Evolutionary conservation across 2,888 invertebrate genomes (phyloP).

Genomic region (Meliscaeva auricollis): DNA sequence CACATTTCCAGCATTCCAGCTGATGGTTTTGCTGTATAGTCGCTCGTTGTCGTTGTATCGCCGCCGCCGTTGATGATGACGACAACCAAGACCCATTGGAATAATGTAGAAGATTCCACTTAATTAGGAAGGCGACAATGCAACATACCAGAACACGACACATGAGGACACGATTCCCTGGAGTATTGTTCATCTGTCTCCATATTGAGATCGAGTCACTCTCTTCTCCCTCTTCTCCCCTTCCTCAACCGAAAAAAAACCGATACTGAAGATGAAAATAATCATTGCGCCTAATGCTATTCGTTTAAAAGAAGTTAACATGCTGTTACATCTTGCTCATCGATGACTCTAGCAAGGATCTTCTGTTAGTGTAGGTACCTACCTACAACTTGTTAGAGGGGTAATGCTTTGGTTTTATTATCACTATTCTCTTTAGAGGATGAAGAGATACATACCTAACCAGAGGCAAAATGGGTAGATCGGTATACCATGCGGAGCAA

Average conservation of each 20-base stretch:
- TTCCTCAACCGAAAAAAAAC: not conserved
- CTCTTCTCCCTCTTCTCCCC: not conserved
- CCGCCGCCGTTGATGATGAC: conserved; percentile 4
- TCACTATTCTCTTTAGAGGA: conserved; percentile 7
- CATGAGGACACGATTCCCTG: conserved; percentile 75
- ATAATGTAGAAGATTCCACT: conserved; percentile 75
- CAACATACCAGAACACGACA: conserved; percentile 78
- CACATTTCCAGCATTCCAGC: conserved; percentile 66
- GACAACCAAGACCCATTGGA: conserved; percentile 3
- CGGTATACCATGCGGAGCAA: conserved; percentile 1
- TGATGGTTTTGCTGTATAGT: not conserved
- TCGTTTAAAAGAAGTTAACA: conserved; percentile 74
- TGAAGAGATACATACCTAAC: conserved; percentile 17
- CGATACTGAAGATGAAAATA: conserved; percentile 62
- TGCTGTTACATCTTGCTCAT: conserved; percentile 75
- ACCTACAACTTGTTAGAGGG: conserved; percentile 47
- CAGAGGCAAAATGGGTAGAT: conserved; percentile 34
- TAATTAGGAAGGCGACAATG: conserved; percentile 79
- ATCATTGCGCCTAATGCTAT: conserved; percentile 76
- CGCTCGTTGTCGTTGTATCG: not conserved
- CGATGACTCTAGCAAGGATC: conserved; percentile 63
- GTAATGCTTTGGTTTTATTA: conserved; percentile 55
- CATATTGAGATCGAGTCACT: conserved; percentile 13
- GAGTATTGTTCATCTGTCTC: conserved; percentile 74
- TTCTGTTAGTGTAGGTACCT: not conserved